phyloP scores from a whole-genome alignment of 2,113 vertebrate species.

The Calyptommatus sinebrachiatus region DNA sequence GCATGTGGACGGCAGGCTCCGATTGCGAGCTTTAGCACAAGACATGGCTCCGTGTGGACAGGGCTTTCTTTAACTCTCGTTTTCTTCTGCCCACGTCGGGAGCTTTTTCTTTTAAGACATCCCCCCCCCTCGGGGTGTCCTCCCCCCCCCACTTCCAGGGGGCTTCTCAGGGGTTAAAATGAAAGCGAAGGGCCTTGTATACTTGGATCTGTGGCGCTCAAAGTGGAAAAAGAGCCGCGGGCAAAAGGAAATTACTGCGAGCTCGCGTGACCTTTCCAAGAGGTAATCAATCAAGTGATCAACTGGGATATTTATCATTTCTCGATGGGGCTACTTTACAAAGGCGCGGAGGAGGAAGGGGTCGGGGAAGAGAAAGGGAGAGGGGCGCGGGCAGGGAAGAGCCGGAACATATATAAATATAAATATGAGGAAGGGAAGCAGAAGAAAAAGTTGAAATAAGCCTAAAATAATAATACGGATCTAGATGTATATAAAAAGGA shows the following conservation, averaged over 20 bases:
- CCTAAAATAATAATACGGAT: slow-evolving; percentile 1
- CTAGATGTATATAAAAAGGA: no score
- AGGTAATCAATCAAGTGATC: slow-evolving; percentile 99
- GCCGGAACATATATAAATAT: no score
- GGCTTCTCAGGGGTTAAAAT: slow-evolving; percentile 88
- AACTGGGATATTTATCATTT: slow-evolving; percentile 99
- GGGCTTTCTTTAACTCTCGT: slow-evolving; percentile 69
- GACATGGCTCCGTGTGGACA: no score
- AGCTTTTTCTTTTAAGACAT: background rate
- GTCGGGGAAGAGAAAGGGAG: background rate
- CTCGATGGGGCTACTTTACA: slow-evolving; percentile 81
- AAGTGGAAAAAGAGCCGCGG: slow-evolving; percentile 95
- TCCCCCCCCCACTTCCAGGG: slow-evolving; percentile 42
- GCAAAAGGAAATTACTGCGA: slow-evolving; percentile 97
- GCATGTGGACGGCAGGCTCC: no score
- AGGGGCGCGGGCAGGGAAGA: background rate
- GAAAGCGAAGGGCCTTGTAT: slow-evolving; percentile 84
- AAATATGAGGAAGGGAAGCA: slow-evolving; percentile 9
- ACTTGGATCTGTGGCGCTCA: slow-evolving; percentile 83
- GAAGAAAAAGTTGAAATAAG: slow-evolving; percentile 68
- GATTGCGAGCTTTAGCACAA: no score
- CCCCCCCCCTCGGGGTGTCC: background rate
- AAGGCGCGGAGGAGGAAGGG: slow-evolving; percentile 56
- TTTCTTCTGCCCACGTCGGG: slow-evolving; percentile 61
- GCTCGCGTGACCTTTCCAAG: slow-evolving; percentile 96